Base-by-base conservation (phyloP, 1,140 invertebrate species). In the Drosophila pseudoobscura region DNA sequence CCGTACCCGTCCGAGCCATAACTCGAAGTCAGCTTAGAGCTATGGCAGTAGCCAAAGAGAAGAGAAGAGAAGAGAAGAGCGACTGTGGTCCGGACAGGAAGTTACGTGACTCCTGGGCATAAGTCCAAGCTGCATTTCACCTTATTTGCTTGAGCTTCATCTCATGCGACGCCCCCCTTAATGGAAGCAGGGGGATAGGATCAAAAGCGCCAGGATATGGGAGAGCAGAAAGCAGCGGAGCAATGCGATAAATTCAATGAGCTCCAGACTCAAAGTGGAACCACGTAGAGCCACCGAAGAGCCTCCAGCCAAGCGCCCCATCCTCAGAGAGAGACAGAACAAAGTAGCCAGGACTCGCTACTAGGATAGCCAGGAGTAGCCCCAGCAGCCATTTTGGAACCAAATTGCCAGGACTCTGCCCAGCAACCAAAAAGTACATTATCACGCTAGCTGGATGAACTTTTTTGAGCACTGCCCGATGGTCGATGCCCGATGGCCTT, bases 71-170 rank as follows among this genome's bases (percentile, higher is more conserved):
- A 51, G 43, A 43, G 22, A 51, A 51, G 47, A 51, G 61, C 60
- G 60, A 54, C 72, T 44, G 71, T 35, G 55, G 52, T 63, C 61
- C 44, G 62, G 45, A 75, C 62, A 78, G 83, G 83, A 85, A 85
- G 82, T 87, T 87, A 87, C 82, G 82, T 87, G 82, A 87, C 82
- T 87, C 82, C 70, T 88, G 82, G 82, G 82, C 57, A 87, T 87
- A 87, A 85, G 78, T 72, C 68, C 50, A 31, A 65, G 73, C 71
- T 75, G 71, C 71, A 65, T 65, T 74, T 75, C 71, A 75, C 71
- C 71, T 75, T 75, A 74, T 75, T 65, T 75, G 54, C 66, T 47
- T 60, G 66, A 56, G 59, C 68, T 57, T 57, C 66, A 47, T 57
- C 66, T 45, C 35, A 24, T 31, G 35, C 62, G 11, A 17, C 13